Base-by-base conservation (phyloP, 2,113 vertebrate genomes). In the Heterotilapia buettikoferi region DNA sequence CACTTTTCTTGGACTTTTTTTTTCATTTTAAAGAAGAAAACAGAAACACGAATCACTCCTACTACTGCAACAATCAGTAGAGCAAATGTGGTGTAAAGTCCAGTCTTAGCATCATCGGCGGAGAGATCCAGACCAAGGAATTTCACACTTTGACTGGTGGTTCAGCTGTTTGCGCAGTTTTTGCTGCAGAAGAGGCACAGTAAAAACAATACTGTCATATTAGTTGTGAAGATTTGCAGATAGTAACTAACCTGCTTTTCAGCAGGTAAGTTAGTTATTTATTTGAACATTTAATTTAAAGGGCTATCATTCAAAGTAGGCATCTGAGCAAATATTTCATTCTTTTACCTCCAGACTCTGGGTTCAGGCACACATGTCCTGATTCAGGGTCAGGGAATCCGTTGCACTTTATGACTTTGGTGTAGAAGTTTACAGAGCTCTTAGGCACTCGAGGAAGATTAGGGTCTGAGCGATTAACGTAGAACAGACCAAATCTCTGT, bases 401-500 rank as follows among this genome's bases (percentile, higher is more conserved):
- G 0, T 98, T 98, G 93, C 98, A 99, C 33, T 85, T 96, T 57
- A 97, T 95, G 82, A 99, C 88, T 31, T 96, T 96, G 1, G 97
- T 88, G 4, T 97, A 99, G 61, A 89, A 63, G 50, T 88, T 92
- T 63, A 94, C 96, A 1, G 98, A 99, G 5, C 93, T 94, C 93
- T 96, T 99, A 86, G 98, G 97, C 63, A 89, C 94, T 19, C 98
- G 96, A 2, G 96, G 92, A 87, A 98, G 88, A 6, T 88, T 89
- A 1, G 97, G 94, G 85, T 99, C 97, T 0, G 97, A 97, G 18
- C 90, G 96, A 84, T 99, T 98, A 45, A 98, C 97, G 0, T 97
- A 97, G 89, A 97, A 97, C 19, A 99, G 47, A 4, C 98, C 99
- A 89, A 99, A 99, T 91, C 92, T 96, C 21, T 99, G 98, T 1